Percentiles rank a stretch among this genome's conserved stretches.
phyloP scores from a whole-genome alignment of 2,888 invertebrate genomes.

The Hyposoter dolosus region DNA sequence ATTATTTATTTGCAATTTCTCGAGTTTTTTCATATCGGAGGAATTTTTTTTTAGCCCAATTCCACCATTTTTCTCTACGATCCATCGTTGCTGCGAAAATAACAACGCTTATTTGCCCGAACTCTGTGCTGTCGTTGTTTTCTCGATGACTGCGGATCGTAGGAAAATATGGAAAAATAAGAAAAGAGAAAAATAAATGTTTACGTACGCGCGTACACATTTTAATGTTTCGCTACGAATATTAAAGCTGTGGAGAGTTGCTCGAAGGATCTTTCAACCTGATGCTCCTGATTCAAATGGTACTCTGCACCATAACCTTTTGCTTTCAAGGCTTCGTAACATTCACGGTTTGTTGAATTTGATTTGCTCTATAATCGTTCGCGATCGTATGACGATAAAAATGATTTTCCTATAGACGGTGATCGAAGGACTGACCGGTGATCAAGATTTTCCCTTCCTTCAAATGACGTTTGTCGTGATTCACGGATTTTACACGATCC shows the following conservation, averaged over 20 bases:
- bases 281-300: constrained; percentile 72
- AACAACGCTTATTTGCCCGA: no score
- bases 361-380: background rate
- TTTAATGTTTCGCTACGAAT: background rate
- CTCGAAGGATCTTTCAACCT: constrained; percentile 69
- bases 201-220: background rate
- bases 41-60: background rate
- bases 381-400: background rate
- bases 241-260: constrained; percentile 42
- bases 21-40: background rate
- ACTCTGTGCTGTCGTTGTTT: background rate
- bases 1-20: background rate
- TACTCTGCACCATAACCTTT: constrained; percentile 70
- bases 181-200: no score
- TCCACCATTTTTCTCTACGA: background rate
- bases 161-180: no score
- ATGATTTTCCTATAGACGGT: constrained; percentile 8
- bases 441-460: constrained; percentile 41
- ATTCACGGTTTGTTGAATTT: constrained; percentile 65
- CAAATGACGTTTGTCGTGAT: constrained; percentile 67
- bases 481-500: constrained; percentile 57
- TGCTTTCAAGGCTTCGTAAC: constrained; percentile 73
- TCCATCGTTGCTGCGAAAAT: background rate
- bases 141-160: background rate
- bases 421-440: constrained; percentile 30